Evolutionary conservation across 2,888 invertebrate species (phyloP), one percentile per base, ranked within the genome.

Genomic region (Diachrysia chrysitis): DNA sequence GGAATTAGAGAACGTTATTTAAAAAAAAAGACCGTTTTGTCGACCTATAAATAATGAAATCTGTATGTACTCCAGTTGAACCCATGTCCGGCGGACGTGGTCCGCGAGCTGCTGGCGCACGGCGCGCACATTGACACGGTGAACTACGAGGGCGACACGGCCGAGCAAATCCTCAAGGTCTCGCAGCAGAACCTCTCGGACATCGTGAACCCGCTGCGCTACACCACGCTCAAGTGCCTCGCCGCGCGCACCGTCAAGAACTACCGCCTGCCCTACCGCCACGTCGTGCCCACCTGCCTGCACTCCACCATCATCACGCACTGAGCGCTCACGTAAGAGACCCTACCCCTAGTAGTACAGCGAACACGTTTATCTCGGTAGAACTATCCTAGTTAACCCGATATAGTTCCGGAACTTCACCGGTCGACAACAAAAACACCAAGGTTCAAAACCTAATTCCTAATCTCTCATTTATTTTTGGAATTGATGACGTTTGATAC

Each of bases 121-220:
- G 99, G 99, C 67, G 98, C 98, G 0, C 98, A 98, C 93, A 95
- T 98, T 71, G 98, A 98, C 94, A 96, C 97, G 56, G 97, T 97
- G 82, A 98, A 98, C 95, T 95, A 96, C 89, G 96, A 96, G 77
- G 97, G 97, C 37, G 96, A 97, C 73, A 98, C 98, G 0, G 98
- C 98, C 82, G 96, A 97, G 78, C 96, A 96, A 75, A 92, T 98
- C 75, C 93, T 97, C 64, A 95, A 96, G 61, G 87, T 93, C 56
- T 79, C 85, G 57, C 96, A 96, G 62, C 97, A 97, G 85, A 94
- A 93, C 74, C 94, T 97, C 63, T 96, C 96, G 76, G 94, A 97
- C 82, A 95, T 97, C 76, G 96, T 98, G 55, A 98, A 98, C 92
- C 97, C 97, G 9, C 95, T 98, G 58, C 96, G 97, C 76, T 97